phyloP scores from a whole-genome alignment of 2,888 invertebrate species.

The Drosophila macrospina region DNA sequence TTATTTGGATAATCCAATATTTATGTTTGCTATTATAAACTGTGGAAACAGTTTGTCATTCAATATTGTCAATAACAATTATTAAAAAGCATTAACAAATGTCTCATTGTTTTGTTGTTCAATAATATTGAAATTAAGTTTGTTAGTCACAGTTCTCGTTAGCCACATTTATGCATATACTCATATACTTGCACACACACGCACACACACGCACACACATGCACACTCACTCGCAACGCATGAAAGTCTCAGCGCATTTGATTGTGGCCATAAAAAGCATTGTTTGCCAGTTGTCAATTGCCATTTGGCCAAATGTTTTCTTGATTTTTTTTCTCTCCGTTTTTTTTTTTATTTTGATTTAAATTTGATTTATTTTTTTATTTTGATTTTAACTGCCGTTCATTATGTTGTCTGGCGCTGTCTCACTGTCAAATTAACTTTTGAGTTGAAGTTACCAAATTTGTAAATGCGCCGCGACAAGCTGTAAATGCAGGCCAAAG shows the following conservation, averaged over 20 bases:
- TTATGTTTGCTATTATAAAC: neutral
- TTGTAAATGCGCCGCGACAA: conserved; percentile 56
- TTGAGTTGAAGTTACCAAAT: conserved; percentile 77
- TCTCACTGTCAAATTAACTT: conserved; percentile 73
- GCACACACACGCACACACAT: neutral
- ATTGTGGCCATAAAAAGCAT: conserved; percentile 77
- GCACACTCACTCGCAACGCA: conserved; percentile 1
- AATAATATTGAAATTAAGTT: conserved; percentile 16
- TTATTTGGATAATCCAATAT: neutral
- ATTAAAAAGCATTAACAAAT: conserved; percentile 23
- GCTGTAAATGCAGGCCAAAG: conserved; percentile 8
- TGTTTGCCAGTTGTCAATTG: conserved; percentile 69
- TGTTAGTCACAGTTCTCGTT: conserved; percentile 38
- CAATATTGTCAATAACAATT: conserved; percentile 40
- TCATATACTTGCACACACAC: neutral
- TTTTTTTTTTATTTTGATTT: conserved; percentile 22
- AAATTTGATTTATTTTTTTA: conserved; percentile 15
- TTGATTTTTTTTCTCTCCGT: neutral
- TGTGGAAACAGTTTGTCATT: conserved; percentile 25
- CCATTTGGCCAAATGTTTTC: conserved; percentile 55
- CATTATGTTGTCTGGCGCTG: conserved; percentile 65
- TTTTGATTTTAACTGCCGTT: conserved; percentile 47
- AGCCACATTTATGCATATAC: neutral
- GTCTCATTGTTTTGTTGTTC: conserved; percentile 42
- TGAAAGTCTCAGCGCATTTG: conserved; percentile 40